Evolutionary conservation across 1,140 invertebrate genomes (phyloP).

Genomic region (Atopsyche davidsoni): DNA sequence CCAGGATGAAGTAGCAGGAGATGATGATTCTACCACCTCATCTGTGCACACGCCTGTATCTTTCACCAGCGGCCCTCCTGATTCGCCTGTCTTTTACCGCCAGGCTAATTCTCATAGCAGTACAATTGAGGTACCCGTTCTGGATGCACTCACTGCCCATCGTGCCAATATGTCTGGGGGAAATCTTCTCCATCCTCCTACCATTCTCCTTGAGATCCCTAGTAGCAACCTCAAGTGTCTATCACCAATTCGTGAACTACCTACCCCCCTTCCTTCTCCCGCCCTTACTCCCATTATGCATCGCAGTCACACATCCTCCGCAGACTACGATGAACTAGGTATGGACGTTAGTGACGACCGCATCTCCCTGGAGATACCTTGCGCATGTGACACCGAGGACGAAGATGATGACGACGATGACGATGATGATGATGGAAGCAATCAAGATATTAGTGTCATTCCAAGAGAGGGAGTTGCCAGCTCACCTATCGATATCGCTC

Average conservation of each 20-base stretch:
- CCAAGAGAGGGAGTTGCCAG: constrained; percentile 9
- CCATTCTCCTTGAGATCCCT: constrained; percentile 66
- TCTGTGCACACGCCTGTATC: constrained; percentile 53
- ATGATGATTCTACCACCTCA: constrained; percentile 56
- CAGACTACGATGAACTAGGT: constrained; percentile 41
- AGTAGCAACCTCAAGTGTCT: constrained; percentile 63
- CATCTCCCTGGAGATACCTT: constrained; percentile 40
- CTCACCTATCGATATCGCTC: constrained; percentile 8
- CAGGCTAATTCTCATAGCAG: constrained; percentile 37
- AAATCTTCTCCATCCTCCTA: constrained; percentile 58
- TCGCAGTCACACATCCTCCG: constrained; percentile 32
- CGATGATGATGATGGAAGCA: constrained; percentile 28
- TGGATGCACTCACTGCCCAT: constrained; percentile 59
- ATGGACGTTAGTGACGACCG: constrained; percentile 40
- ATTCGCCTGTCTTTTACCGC: constrained; percentile 49
- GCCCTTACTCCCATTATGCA: constrained; percentile 60
- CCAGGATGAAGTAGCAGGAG: constrained; percentile 58
- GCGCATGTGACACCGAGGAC: constrained; percentile 27
- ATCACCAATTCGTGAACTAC: constrained; percentile 65
- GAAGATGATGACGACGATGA: constrained; percentile 30
- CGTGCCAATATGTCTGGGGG: constrained; percentile 46
- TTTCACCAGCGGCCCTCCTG: constrained; percentile 47
- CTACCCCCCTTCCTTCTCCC: constrained; percentile 63
- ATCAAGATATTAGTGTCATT: constrained; percentile 21
- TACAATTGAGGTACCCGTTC: constrained; percentile 59